These are phyloP conservation scores for Pandemis heparana DNA, from an alignment of 2,888 invertebrate species.

Conservation along the genomic window DNA sequence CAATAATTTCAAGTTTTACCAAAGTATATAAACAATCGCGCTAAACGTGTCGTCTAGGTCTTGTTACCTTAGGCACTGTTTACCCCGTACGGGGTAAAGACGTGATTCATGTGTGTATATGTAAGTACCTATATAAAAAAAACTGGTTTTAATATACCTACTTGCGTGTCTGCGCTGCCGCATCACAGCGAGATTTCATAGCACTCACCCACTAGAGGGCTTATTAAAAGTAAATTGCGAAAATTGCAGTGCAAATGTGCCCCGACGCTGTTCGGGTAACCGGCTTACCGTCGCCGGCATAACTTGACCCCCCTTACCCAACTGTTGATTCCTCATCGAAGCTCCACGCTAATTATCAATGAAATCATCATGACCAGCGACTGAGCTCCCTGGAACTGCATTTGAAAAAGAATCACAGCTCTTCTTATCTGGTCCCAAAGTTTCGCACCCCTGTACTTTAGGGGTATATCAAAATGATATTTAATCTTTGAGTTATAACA, in stretches of 20 bases:
- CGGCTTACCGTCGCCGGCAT: conserved; percentile 63
- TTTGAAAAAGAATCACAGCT: conserved; percentile 45
- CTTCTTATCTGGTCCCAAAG: conserved; percentile 48
- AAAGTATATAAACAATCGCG: too few relatives aligned
- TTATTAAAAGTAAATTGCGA: conserved; percentile 85
- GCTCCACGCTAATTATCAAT: conserved; percentile 47
- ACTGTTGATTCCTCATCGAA: conserved; percentile 41
- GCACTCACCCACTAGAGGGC: conserved; percentile 72
- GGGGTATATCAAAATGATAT: conserved; percentile 64
- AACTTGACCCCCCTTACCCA: conserved; percentile 52
- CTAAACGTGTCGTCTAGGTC: too few relatives aligned
- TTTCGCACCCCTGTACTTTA: conserved; percentile 60
- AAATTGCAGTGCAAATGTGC: conserved; percentile 84
- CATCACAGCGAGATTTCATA: conserved; percentile 68
- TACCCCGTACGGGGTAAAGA: too few relatives aligned
- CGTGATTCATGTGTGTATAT: too few relatives aligned
- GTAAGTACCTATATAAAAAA: neutral
- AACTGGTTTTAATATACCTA: conserved; percentile 46
- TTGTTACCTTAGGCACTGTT: too few relatives aligned
- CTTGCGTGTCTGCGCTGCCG: conserved; percentile 49
- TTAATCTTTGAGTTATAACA: conserved; percentile 78
- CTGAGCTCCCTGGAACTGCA: conserved; percentile 52
- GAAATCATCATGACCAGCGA: conserved; percentile 47
- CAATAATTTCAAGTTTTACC: too few relatives aligned
- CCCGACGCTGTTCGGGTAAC: conserved; percentile 73